Evolutionary conservation across 2,113 vertebrate genomes (phyloP), one percentile per base, ranked within the genome.

Genomic region (Bombycilla garrulus): DNA sequence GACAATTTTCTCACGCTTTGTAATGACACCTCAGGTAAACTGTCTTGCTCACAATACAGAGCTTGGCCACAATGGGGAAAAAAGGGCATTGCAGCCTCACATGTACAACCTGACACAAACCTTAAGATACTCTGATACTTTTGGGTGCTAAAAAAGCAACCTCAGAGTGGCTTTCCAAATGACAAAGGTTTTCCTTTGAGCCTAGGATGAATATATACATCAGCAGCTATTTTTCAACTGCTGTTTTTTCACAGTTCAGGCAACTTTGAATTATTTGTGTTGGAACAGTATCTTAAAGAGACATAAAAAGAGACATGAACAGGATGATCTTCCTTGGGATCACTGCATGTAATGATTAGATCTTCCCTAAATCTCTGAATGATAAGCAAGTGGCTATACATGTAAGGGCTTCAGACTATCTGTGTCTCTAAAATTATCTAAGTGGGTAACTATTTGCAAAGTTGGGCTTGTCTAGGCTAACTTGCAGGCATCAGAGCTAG

Each of bases 21-120:
- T 50, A 86, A 90, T 83, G 88, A 86, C 61, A 71, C 44, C 56
- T 81, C 60, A 57, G 92, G 92, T 94, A 81, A 95, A 83, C 74
- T 33, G 33, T 24, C 74, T 77, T 65, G 56, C 51, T 94, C 40
- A 58, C 42, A 64, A 84, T 31, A 74, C 17, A 72, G 65, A 89
- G 21, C 31, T 48, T 58, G 64, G 62, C 36, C 38, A 48, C 66
- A 69, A 36, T 2, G 23, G 53, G 44, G 36, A 31, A 54, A 62
- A 73, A 82, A 73, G 36, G 28, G 11, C 42, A 57, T 8, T 69
- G 29, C 66, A 87, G 87, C 47, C 36, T 80, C 62, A 44, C 6
- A 17, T 28, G 29, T 5, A 88, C 25, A 60, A 51, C 23, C 31
- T 93, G 80, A 85, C 81, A 89, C 74, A 96, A 86, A 91, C 81